These are phyloP conservation scores for Aramus guarauna DNA, from an alignment of 2,113 vertebrate genomes.

Conservation along the genomic window DNA sequence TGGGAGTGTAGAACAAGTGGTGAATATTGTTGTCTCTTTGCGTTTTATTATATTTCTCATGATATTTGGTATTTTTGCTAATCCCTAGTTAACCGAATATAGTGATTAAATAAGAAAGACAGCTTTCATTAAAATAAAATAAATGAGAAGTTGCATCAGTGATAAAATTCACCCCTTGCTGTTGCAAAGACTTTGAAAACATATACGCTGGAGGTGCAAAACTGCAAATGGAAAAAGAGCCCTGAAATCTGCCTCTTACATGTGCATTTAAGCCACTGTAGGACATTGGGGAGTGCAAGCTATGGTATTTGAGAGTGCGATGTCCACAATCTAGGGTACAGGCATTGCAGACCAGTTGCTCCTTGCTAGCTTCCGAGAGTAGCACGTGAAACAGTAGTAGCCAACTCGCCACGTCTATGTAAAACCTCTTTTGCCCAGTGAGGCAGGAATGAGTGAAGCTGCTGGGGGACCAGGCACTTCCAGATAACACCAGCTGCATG, in stretches of 20 bases:
- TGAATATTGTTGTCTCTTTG: slow-evolving; percentile 1
- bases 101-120: neutral
- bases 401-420: rapidly evolving
- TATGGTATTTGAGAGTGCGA: neutral
- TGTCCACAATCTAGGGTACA: neutral
- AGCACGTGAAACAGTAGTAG: neutral
- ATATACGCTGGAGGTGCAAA: neutral
- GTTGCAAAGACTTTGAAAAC: neutral
- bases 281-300: neutral
- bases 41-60: neutral
- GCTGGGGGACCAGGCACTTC: rapidly evolving
- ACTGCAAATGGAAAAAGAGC: neutral
- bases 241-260: neutral
- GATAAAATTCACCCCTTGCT: neutral
- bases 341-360: neutral
- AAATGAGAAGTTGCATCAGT: neutral
- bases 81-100: neutral
- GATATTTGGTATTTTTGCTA: slow-evolving; percentile 3
- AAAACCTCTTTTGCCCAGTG: neutral
- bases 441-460: neutral
- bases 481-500: neutral
- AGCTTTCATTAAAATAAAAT: neutral
- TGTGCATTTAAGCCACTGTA: neutral
- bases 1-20: neutral
- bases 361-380: neutral